Percentiles rank a stretch among this genome's conserved stretches.
These are phyloP conservation scores for Cheilosia pagana DNA, from an alignment of 2,888 invertebrate genomes.

Conservation along the genomic window DNA sequence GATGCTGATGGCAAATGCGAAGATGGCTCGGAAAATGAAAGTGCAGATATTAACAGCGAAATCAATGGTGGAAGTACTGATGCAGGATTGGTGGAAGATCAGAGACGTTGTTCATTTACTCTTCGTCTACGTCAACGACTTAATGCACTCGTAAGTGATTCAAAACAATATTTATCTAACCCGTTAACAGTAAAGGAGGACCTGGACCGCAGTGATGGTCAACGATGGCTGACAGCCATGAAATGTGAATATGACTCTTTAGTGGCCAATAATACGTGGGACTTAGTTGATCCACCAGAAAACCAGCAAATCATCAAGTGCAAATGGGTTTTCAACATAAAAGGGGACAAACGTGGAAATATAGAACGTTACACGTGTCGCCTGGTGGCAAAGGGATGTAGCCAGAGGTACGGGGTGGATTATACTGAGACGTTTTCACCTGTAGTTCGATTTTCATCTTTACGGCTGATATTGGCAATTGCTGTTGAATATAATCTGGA, in stretches of 20 bases:
- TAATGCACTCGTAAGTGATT: conserved; percentile 14
- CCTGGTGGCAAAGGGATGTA: conserved; percentile 19
- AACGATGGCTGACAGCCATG: conserved; percentile 19
- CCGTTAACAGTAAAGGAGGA: conserved; percentile 24
- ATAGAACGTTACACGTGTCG: conserved; percentile 14
- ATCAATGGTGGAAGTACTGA: not conserved
- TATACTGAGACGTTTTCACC: conserved; percentile 21
- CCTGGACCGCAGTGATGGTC: conserved; percentile 15
- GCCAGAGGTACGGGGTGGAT: conserved; percentile 9
- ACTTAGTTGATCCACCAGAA: conserved; percentile 25
- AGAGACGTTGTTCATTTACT: conserved; percentile 2
- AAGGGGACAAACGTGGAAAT: conserved; percentile 5
- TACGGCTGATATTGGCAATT: conserved; percentile 18
- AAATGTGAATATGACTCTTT: conserved; percentile 15
- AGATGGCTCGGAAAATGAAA: not conserved
- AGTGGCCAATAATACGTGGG: conserved; percentile 15
- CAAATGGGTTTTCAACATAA: conserved; percentile 24
- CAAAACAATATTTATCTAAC: not conserved
- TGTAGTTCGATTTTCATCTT: conserved; percentile 8
- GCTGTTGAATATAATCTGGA: conserved; percentile 42
- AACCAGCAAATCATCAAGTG: conserved; percentile 15
- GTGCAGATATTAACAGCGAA: not conserved
- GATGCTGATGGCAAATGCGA: conserved; percentile 1
- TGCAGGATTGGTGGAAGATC: not conserved
- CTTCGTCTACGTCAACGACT: conserved; percentile 11